A percentile compares a stretch with the other conserved stretches of the same genome.
Evolutionary conservation across 92 coral and sea anemone genomes (phyloP).

Genomic region (Siderastrea radians): DNA sequence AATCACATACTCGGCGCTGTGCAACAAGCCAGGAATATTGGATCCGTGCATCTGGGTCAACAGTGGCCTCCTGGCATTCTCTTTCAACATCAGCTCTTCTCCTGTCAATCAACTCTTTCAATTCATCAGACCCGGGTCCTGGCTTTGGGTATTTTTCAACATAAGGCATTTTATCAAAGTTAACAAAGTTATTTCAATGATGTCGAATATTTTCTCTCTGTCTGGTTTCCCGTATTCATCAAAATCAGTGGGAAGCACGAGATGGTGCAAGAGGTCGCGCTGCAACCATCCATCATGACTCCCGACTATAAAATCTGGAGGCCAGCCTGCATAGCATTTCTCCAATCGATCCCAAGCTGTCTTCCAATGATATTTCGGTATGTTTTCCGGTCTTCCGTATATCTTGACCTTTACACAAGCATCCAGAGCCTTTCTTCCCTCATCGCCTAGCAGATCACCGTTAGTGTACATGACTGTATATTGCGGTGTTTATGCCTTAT

Average conservation of each 20-base stretch:
- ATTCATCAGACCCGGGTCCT: background rate
- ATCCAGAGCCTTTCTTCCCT: slow-evolving; percentile 2
- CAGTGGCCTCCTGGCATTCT: background rate
- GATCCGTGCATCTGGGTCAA: background rate
- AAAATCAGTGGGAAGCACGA: background rate
- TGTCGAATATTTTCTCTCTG: background rate
- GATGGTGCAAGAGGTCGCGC: background rate
- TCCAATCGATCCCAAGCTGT: background rate
- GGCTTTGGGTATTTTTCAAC: slow-evolving; percentile 10
- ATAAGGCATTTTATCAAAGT: background rate
- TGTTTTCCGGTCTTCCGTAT: background rate
- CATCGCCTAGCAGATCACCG: background rate
- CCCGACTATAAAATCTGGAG: background rate
- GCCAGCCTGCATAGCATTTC: background rate
- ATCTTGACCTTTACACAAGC: slow-evolving; percentile 19
- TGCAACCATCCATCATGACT: background rate
- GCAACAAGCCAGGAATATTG: slow-evolving; percentile 32
- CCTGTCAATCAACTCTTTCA: background rate
- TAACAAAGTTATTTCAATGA: slow-evolving; percentile 1
- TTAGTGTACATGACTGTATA: background rate
- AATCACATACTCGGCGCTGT: slow-evolving; percentile 20
- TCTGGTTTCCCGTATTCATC: background rate
- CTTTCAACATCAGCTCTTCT: slow-evolving; percentile 6
- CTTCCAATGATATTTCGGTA: background rate
- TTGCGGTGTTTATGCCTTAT: too few species aligned